phyloP scores from a whole-genome alignment of 2,888 invertebrate genomes.

The Drosophila eohydei region DNA sequence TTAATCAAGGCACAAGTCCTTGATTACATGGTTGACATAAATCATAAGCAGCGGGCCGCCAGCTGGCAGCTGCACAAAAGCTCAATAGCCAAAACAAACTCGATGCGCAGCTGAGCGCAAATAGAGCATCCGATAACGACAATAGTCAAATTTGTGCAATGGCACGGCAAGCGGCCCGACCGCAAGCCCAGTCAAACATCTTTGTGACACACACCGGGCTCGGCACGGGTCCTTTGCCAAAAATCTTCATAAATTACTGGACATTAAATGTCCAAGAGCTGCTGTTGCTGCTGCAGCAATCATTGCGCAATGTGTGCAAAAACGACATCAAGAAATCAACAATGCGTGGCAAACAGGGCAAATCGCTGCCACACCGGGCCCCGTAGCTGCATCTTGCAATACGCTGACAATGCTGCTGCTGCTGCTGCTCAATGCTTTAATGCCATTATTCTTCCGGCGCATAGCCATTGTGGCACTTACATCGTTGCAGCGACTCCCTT shows the following conservation, averaged over 20 bases:
- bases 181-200: conserved; percentile 43
- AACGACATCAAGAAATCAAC: conserved; percentile 76
- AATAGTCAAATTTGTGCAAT: conserved; percentile 79
- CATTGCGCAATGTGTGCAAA: conserved; percentile 76
- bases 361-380: conserved; percentile 72
- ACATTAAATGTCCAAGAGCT: conserved; percentile 55
- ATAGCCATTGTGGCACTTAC: conserved; percentile 66
- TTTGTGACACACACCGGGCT: conserved; percentile 77
- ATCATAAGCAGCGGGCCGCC: conserved; percentile 55
- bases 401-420: conserved; percentile 46
- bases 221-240: conserved; percentile 62
- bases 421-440: conserved; percentile 34
- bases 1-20: conserved; percentile 64
- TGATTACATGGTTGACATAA: conserved; percentile 79
- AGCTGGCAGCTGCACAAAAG: conserved; percentile 62
- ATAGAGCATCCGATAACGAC: conserved; percentile 42
- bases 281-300: conserved; percentile 41
- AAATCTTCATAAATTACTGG: conserved; percentile 73
- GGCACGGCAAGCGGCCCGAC: conserved; percentile 69
- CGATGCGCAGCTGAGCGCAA: conserved; percentile 61
- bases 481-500: conserved; percentile 38
- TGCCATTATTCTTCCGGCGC: conserved; percentile 79
- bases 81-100: conserved; percentile 63
- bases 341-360: conserved; percentile 58
- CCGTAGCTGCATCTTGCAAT: conserved; percentile 59